Conservation (phyloP, 2,113 vertebrate species). For the Chionomys nivalis region DNA sequence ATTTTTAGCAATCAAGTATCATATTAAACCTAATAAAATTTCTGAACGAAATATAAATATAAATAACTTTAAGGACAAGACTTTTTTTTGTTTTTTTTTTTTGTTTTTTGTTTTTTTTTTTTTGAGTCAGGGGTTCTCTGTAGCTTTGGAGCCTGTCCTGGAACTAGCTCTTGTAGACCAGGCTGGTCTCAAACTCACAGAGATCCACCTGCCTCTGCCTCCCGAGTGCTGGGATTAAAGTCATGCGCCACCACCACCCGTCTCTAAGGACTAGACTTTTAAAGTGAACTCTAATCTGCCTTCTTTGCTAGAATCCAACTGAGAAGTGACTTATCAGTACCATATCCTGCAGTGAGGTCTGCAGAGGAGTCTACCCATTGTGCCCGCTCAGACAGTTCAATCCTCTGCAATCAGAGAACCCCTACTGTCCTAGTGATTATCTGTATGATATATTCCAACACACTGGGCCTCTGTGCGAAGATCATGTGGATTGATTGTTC, state of each 20-base stretch:
- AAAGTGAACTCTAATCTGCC: neutral
- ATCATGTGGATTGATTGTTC: slow-evolving; percentile 68
- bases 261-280: neutral
- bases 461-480: slow-evolving; percentile 65
- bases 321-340: slow-evolving; percentile 16
- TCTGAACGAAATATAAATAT: neutral
- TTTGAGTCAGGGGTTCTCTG: too few species aligned
- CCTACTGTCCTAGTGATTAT: slow-evolving; percentile 67
- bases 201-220: too few species aligned
- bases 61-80: neutral
- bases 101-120: too few species aligned
- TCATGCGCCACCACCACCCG: too few species aligned
- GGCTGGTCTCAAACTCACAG: too few species aligned
- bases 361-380: neutral
- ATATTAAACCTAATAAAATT: neutral
- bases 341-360: slow-evolving; percentile 58
- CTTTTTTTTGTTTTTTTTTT: too few species aligned
- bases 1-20: neutral
- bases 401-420: slow-evolving; percentile 72
- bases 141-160: too few species aligned
- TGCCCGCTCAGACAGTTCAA: slow-evolving; percentile 61
- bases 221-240: too few species aligned
- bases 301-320: slow-evolving; percentile 46
- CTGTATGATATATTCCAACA: slow-evolving; percentile 64
- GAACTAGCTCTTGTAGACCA: too few species aligned